phyloP scores from a whole-genome alignment of 2,888 invertebrate species.

The Drosophila leonis region DNA sequence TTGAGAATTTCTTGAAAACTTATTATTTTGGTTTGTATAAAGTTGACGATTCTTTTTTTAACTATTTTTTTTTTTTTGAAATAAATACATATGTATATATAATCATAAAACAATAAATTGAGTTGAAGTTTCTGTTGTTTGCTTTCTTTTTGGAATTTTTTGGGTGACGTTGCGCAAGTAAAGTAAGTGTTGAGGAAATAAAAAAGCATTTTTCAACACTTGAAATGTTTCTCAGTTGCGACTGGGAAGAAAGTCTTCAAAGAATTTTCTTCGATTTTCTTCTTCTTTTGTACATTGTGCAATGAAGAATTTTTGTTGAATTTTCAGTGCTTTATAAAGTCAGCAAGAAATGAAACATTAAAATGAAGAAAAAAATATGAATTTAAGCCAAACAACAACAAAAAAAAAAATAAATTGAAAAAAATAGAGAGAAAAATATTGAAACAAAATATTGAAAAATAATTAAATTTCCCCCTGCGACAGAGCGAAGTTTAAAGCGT shows the following conservation, averaged over 20 bases:
- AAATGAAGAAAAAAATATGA: constrained; percentile 32
- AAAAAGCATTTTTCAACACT: constrained; percentile 59
- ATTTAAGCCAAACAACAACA: constrained; percentile 35
- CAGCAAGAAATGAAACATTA: constrained; percentile 62
- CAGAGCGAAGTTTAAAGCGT: constrained; percentile 62
- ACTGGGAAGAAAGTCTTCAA: constrained; percentile 49
- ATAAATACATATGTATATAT: constrained; percentile 53
- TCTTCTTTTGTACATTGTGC: constrained; percentile 64
- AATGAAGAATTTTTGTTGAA: constrained; percentile 62
- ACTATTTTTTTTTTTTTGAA: constrained; percentile 24
- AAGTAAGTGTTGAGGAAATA: constrained; percentile 43
- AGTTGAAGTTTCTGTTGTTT: constrained; percentile 59
- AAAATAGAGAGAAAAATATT: constrained; percentile 20
- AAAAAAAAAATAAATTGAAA: constrained; percentile 33
- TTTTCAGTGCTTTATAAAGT: constrained; percentile 72
- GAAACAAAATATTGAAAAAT: not conserved
- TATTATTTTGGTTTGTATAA: constrained; percentile 48
- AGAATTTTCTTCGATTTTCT: constrained; percentile 16
- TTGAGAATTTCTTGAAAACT: constrained; percentile 48
- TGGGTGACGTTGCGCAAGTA: constrained; percentile 44
- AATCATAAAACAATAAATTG: constrained; percentile 57
- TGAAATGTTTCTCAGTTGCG: constrained; percentile 46
- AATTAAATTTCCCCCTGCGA: constrained; percentile 42
- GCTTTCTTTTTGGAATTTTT: constrained; percentile 5
- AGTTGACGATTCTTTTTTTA: constrained; percentile 35